phyloP scores from a whole-genome alignment of 1,140 invertebrate species.

The Brachionus calyciflorus region DNA sequence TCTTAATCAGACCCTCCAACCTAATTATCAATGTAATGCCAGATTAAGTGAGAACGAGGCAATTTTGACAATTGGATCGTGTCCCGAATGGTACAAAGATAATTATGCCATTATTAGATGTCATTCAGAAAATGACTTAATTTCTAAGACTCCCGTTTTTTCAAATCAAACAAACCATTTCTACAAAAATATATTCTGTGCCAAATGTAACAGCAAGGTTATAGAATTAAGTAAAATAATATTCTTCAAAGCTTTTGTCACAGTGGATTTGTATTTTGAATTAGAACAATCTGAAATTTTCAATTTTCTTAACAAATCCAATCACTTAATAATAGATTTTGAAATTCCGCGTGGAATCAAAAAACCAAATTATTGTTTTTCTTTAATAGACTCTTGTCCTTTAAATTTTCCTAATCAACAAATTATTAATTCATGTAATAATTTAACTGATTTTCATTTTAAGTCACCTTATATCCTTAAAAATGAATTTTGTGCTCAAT shows the following conservation, averaged over 20 bases:
- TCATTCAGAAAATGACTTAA: too few relatives aligned
- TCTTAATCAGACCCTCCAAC: too few relatives aligned
- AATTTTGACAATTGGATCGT: too few relatives aligned
- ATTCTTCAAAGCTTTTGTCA: background rate
- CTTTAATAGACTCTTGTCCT: background rate
- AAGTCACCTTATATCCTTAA: background rate
- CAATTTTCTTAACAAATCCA: background rate
- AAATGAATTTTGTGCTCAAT: too few relatives aligned
- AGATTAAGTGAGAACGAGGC: too few relatives aligned
- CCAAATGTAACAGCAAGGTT: background rate
- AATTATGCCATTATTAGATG: too few relatives aligned
- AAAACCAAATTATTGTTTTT: background rate
- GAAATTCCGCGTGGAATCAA: background rate
- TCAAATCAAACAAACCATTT: background rate
- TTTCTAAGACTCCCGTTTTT: conserved; percentile 12
- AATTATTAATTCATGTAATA: background rate
- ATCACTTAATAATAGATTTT: background rate
- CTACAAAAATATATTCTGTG: conserved; percentile 7
- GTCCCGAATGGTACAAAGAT: too few relatives aligned
- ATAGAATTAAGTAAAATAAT: background rate
- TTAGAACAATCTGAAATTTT: background rate
- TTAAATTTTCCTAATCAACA: background rate
- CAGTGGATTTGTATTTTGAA: background rate
- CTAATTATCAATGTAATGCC: too few relatives aligned
- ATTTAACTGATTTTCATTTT: background rate